These are phyloP conservation scores for Lasioglossum zephyrum DNA, from an alignment of 2,888 invertebrate species.

Conservation along the genomic window DNA sequence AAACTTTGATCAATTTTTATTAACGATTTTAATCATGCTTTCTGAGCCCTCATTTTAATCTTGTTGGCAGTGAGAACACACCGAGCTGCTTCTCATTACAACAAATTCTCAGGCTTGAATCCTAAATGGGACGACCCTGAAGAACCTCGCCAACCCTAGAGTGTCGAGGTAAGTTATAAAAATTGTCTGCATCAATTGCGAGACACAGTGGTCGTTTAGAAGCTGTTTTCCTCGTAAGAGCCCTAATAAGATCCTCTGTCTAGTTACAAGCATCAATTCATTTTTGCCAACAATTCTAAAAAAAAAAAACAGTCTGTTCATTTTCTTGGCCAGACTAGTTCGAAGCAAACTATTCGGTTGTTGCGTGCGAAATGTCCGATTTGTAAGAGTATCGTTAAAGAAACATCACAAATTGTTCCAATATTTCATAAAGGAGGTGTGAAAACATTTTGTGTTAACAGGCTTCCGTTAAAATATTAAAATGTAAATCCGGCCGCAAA, in stretches of 20 bases:
- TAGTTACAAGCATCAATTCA: not conserved
- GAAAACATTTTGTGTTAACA: too few species aligned
- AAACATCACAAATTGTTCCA: too few species aligned
- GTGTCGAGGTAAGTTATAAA: not conserved
- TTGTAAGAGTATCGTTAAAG: too few species aligned
- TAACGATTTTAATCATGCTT: not conserved
- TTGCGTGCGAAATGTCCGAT: too few species aligned
- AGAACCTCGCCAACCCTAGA: too few species aligned
- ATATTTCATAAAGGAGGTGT: too few species aligned
- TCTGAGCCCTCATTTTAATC: not conserved
- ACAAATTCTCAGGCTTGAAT: not conserved
- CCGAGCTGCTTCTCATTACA: not conserved
- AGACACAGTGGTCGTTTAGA: not conserved
- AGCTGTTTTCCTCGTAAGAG: not conserved
- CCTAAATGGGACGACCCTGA: not conserved
- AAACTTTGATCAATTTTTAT: not conserved
- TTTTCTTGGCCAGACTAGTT: not conserved
- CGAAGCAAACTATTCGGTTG: not conserved
- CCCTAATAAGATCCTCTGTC: not conserved
- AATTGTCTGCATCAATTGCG: not conserved
- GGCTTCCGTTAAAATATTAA: not conserved
- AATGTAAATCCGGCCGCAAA: too few species aligned
- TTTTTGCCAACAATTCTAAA: not conserved
- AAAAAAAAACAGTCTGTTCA: not conserved
- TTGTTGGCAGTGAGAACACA: not conserved